Evolutionary conservation across 2,888 invertebrate genomes (phyloP), one percentile per base, ranked within the genome.

Genomic region (Polyommatus icarus): DNA sequence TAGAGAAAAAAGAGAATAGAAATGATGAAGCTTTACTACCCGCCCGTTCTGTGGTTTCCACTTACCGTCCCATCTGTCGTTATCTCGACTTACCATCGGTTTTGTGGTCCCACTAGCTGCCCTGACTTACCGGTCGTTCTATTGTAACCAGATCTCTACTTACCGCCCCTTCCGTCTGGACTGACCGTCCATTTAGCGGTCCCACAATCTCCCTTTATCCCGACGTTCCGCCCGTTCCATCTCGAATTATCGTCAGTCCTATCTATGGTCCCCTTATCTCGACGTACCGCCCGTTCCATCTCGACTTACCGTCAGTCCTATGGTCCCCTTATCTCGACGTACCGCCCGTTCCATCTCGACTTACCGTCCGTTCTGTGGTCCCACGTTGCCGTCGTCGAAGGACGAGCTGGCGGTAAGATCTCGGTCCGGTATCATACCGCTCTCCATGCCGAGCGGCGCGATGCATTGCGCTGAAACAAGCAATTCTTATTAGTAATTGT

Each of bases 341-440:
- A 29, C 67, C 67, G 29, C 6, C 67, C 4, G 67, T 29, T 67
- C 29, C 4, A 40, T 20, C 72, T 40, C 72, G 2, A 24, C 46
- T 81, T 91, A 98, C 98, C 98, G 96, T 91, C 96, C 97, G 88
- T 97, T 96, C 85, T 97, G 96, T 76, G 98, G 97, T 82, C 98
- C 98, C 80, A 98, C 98, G 89, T 97, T 97, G 86, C 96, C 96
- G 85, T 96, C 95, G 91, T 98, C 97, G 93, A 97, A 98, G 83
- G 97, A 97, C 73, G 98, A 98, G 90, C 97, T 98, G 81, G 98
- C 98, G 79, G 95, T 96, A 87, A 98, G 96, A 90, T 97, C 97
- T 84, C 95, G 94, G 93, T 98, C 97, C 84, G 96, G 95, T 86
- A 98, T 98, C 84, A 94, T 95, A 80, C 97, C 97, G 83, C 96